Conservation (phyloP, 1,140 invertebrate species). For the Ylistrum balloti region DNA sequence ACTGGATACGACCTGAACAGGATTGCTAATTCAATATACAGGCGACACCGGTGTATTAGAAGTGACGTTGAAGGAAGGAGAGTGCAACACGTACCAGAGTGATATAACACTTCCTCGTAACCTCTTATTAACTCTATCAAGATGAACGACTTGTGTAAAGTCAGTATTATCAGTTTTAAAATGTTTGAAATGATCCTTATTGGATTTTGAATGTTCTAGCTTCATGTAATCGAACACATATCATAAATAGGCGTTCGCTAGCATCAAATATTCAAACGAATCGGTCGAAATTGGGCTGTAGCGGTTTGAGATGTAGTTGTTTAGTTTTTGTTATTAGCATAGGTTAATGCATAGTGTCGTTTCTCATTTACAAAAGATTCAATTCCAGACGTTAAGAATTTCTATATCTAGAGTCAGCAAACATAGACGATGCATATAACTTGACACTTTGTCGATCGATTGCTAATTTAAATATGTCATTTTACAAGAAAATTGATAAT, state of each 20-base stretch:
- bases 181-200: not conserved
- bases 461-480: constrained; percentile 40
- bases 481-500: not conserved
- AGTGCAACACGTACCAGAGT: too few relatives aligned
- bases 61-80: too few relatives aligned
- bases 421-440: not conserved
- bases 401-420: not conserved
- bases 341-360: not conserved
- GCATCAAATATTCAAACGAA: not conserved
- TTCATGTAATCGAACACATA: not conserved
- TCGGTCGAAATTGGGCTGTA: not conserved
- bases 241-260: not conserved
- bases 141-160: not conserved
- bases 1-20: too few relatives aligned
- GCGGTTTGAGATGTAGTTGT: not conserved
- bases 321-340: not conserved
- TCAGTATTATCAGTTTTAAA: not conserved
- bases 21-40: too few relatives aligned
- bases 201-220: not conserved
- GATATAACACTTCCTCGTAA: too few relatives aligned
- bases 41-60: too few relatives aligned
- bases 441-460: not conserved
- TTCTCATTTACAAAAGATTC: not conserved
- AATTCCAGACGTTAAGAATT: not conserved
- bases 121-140: not conserved